Evolutionary conservation across 2,797 vertebrate species (phyloP), one percentile per base, ranked within the genome.

Genomic region (Agapornis canus): DNA sequence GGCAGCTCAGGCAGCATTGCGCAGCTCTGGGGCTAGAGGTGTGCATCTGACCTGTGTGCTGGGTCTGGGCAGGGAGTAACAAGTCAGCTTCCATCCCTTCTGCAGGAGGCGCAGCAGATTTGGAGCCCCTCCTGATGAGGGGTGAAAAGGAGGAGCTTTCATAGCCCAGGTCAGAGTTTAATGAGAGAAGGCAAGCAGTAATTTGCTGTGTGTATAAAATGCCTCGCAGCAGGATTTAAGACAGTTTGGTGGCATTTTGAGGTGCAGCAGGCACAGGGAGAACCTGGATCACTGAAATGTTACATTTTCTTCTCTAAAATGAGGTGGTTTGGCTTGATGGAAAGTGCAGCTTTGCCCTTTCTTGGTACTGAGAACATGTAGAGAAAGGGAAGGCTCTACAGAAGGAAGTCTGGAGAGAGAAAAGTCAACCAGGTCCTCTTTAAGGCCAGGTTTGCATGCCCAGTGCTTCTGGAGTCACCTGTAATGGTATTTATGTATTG

Each of bases 321-420:
- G 25, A 35, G 56, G 56, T 35, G 56, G 3, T 61, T 61, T 73
- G 68, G n/a, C 89, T 80, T 97, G 88, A 79, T 95, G 75, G 97
- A 92, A 97, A 95, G 77, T 91, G 61, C 88, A 96, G 2, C 51
- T 0, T 47, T 90, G 94, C 92, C 94, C 90, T 96, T 96, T 96
- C 82, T 94, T 86, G n/a, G 95, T 90, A 75, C n/a, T 49, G 94
- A 94, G 92, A 68, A 92, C 94, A 76, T 12, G 60, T 70, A 21
- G 66, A 72, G 66, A 76, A 57, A 92, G 90, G 73, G 78, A 91
- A 87, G 89, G 60, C 80, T 80, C 78, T 73, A 23, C 81, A 86
- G 88, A 60, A 92, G 86, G 94, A 63, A 3, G 93, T 87, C 79
- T 43, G 47, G 65, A 43, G 65, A 83, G 91, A 69, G 35, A 63